Conservation (phyloP, 2,797 vertebrate genomes). For the Lepilemur septentrionalis region DNA sequence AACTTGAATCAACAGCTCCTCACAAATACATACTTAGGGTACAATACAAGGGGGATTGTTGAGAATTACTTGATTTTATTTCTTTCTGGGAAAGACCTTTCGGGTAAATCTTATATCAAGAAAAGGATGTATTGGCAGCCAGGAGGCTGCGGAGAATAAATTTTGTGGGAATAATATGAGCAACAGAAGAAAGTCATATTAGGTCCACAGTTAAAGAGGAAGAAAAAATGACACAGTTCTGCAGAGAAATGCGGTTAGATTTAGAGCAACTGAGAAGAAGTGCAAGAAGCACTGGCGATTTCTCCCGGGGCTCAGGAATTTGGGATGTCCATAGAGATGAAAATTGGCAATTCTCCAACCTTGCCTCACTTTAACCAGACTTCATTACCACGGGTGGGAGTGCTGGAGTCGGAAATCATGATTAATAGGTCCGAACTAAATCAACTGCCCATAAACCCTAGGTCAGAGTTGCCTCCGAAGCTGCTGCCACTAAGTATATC, state of each 20-base stretch:
- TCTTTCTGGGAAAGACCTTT: constrained; percentile 30
- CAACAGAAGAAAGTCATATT: constrained; percentile 20
- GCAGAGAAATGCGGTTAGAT: neutral
- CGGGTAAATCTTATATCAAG: neutral
- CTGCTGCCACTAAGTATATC: constrained; percentile 90
- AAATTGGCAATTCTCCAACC: neutral
- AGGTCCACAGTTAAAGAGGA: neutral
- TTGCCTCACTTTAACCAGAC: neutral
- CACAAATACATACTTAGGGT: neutral
- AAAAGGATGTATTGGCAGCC: neutral
- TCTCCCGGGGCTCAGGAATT: neutral
- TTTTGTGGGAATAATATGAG: constrained; percentile 28
- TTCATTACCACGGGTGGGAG: neutral
- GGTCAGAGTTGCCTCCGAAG: constrained; percentile 69
- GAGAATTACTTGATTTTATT: neutral
- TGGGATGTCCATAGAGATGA: constrained; percentile 9
- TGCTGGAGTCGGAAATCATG: neutral
- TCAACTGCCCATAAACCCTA: constrained; percentile 33
- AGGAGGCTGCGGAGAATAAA: neutral
- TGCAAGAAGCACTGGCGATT: neutral
- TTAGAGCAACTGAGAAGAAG: constrained; percentile 12
- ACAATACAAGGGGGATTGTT: neutral
- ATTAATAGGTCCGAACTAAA: constrained; percentile 41
- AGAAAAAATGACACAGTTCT: neutral
- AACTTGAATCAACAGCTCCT: neutral